Percentiles rank a stretch among this genome's conserved stretches.
These are phyloP conservation scores for Lagria hirta DNA, from an alignment of 2,888 invertebrate species.

Conservation along the genomic window DNA sequence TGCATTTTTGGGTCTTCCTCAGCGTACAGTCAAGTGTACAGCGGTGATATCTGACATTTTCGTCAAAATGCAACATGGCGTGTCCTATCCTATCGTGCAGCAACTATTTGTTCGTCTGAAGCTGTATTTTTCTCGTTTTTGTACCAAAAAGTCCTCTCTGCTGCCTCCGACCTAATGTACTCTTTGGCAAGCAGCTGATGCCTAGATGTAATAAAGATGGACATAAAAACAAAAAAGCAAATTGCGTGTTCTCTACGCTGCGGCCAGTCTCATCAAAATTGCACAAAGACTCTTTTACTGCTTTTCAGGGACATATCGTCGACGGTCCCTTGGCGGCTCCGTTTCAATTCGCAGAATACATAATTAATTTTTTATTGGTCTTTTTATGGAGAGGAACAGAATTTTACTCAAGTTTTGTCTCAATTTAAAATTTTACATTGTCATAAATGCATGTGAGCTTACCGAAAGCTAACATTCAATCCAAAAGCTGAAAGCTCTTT, in stretches of 20 bases:
- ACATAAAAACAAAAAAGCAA: constrained; percentile 44
- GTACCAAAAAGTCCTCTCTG: constrained; percentile 13
- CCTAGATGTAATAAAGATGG: constrained; percentile 42
- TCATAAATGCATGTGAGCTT: constrained; percentile 10
- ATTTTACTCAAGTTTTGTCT: constrained; percentile 24
- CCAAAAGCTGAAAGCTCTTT: too few relatives aligned
- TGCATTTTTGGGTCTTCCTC: constrained; percentile 21
- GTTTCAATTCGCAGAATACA: constrained; percentile 32
- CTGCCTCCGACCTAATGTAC: constrained; percentile 23
- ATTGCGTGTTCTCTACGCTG: constrained; percentile 35
- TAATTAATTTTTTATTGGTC: constrained; percentile 32
- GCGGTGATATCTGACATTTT: constrained; percentile 26
- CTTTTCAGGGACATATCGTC: constrained; percentile 29
- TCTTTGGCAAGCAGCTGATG: constrained; percentile 36
- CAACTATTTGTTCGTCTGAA: constrained; percentile 24
- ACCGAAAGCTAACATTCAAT: too few relatives aligned
- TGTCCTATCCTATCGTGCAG: constrained; percentile 25
- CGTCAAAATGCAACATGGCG: constrained; percentile 23
- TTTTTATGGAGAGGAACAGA: constrained; percentile 24
- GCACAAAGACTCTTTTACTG: constrained; percentile 33
- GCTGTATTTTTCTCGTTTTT: constrained; percentile 17
- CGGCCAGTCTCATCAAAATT: constrained; percentile 39
- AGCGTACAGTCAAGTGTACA: constrained; percentile 25
- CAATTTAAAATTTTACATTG: constrained; percentile 27
- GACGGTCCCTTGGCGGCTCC: constrained; percentile 22